Evolutionary conservation across 2,113 vertebrate genomes (phyloP).

Genomic region (Rostratula benghalensis): DNA sequence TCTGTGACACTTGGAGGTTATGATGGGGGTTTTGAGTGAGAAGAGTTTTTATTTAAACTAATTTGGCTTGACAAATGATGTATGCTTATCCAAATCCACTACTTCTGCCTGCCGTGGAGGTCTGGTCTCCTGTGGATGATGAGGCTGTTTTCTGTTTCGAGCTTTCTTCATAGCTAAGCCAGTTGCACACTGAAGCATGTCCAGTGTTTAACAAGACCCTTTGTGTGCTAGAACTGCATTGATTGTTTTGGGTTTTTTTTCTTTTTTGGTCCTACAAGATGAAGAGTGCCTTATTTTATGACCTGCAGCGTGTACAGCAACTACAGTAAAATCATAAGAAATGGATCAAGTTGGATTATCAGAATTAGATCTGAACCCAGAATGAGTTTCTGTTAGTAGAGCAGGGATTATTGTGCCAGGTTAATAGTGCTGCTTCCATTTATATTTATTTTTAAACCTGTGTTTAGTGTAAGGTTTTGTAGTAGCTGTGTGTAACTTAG

Average conservation of each 20-base stretch:
- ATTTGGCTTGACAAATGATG: neutral
- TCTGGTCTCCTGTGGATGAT: neutral
- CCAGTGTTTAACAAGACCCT: neutral
- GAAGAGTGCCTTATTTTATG: neutral
- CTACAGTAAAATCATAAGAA: neutral
- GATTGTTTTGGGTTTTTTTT: neutral
- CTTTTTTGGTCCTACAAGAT: neutral
- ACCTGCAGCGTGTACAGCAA: neutral
- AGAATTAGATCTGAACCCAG: neutral
- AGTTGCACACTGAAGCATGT: neutral
- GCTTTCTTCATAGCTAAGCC: neutral
- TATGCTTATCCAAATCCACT: neutral
- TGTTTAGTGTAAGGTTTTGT: neutral
- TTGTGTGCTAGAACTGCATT: neutral
- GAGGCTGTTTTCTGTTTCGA: neutral
- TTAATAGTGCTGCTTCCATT: neutral
- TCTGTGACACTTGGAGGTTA: fast-evolving
- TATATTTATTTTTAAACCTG: neutral
- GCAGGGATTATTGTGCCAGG: neutral
- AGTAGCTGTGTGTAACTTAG: neutral
- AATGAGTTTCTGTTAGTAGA: neutral
- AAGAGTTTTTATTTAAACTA: neutral
- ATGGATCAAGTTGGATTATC: neutral
- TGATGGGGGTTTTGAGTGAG: neutral
- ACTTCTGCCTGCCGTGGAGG: neutral